These are phyloP conservation scores for Periplaneta americana DNA, from an alignment of 1,140 invertebrate species.

Conservation along the genomic window DNA sequence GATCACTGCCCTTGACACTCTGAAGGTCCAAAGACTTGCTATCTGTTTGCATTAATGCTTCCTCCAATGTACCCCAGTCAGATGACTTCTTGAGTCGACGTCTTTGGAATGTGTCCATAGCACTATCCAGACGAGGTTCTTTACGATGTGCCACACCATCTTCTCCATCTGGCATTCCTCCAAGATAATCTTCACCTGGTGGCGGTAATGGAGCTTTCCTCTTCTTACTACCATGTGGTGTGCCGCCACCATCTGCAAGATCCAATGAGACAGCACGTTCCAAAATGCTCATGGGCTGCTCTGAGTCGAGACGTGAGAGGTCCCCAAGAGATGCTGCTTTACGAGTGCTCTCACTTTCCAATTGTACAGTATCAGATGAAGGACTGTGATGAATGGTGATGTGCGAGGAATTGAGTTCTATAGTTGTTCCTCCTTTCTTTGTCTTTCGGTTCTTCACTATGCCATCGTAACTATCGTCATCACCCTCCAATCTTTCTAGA, in stretches of 20 bases:
- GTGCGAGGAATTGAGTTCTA: conserved; percentile 65
- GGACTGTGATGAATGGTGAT: conserved; percentile 68
- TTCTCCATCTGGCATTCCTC: conserved; percentile 24
- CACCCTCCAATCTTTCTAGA: conserved; percentile 7
- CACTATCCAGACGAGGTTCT: conserved; percentile 57
- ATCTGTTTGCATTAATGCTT: conserved; percentile 52
- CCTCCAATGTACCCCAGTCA: conserved; percentile 70
- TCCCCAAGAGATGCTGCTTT: conserved; percentile 78
- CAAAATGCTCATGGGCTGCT: conserved; percentile 46
- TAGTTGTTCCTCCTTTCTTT: conserved; percentile 43
- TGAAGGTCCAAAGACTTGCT: background rate
- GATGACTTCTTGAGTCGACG: conserved; percentile 63
- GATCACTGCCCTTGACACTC: background rate
- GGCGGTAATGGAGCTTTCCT: conserved; percentile 53
- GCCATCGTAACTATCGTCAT: conserved; percentile 18
- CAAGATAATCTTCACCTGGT: conserved; percentile 38
- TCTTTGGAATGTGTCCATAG: conserved; percentile 57
- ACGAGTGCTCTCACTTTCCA: conserved; percentile 56
- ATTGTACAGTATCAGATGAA: conserved; percentile 45
- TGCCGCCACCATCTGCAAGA: conserved; percentile 58
- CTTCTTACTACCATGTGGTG: conserved; percentile 55
- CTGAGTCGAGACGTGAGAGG: conserved; percentile 63
- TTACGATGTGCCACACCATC: conserved; percentile 36
- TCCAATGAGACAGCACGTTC: conserved; percentile 79
- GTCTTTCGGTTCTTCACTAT: conserved; percentile 11